Evolutionary conservation across 2,888 invertebrate genomes (phyloP), one percentile per base, ranked within the genome.

Genomic region (Graphium colonna): DNA sequence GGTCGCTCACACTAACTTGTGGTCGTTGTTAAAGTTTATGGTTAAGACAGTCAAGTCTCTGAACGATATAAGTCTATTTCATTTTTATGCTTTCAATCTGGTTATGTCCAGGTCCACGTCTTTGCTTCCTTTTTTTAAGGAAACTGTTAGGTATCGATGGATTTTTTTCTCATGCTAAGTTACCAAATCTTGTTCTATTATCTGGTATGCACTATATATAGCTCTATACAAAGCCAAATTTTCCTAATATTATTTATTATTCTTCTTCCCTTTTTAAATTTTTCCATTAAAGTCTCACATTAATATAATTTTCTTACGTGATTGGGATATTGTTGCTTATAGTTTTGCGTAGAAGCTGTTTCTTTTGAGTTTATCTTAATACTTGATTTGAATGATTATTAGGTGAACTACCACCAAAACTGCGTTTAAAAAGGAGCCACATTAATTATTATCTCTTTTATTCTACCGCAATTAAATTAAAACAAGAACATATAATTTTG

Each of bases 31-130:
- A n/a, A n/a, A n/a, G n/a, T n/a, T n/a, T n/a, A n/a, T n/a, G n/a
- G n/a, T n/a, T n/a, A n/a, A n/a, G n/a, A n/a, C n/a, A n/a, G n/a
- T n/a, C n/a, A n/a, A n/a, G n/a, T n/a, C n/a, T n/a, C n/a, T n/a
- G n/a, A n/a, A n/a, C n/a, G n/a, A n/a, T n/a, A n/a, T n/a, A n/a
- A n/a, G n/a, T n/a, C n/a, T n/a, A n/a, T n/a, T n/a, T n/a, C n/a
- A n/a, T n/a, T n/a, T n/a, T n/a, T n/a, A n/a, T n/a, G n/a, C n/a
- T n/a, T n/a, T n/a, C n/a, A n/a, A n/a, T n/a, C n/a, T 15, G 63
- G 62, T 9, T 58, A 61, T 31, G 47, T 26, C 61, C 60, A 63
- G 4, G 63, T 60, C 61, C 63, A 63, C 39, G 52, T 58, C 0
- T 40, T 57, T 7, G 42, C 21, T 46, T 50, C 4, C n/a, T n/a